Evolutionary conservation across 2,888 invertebrate genomes (phyloP), one percentile per base, ranked within the genome.

Genomic region (Coelopa pilipes): DNA sequence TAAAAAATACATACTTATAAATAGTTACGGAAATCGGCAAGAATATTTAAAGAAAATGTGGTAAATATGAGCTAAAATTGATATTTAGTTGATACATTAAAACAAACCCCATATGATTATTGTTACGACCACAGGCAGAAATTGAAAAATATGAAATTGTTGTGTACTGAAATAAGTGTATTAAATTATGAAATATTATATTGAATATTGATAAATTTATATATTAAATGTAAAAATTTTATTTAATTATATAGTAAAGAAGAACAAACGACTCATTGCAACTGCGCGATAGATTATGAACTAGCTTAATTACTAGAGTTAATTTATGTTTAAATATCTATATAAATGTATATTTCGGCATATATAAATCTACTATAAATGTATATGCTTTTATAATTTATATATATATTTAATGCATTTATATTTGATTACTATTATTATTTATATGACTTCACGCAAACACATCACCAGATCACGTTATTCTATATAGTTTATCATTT

Each of bases 1-100:
- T 70, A 69, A 53, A 65, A 77, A 66, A 71, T 34, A 34, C 69
- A 75, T 74, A 76, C 70, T 60, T 49, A 76, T 47, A 19, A 17
- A 75, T 47, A 63, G 24, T 67, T 47, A 21, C 71, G 73, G 77
- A 80, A 76, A 19, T 17, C 59, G 12, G 17, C n/a, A 53, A 4
- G 4, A 53, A 53, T 53, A 15, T 53, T 15, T 53, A 15, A 53
- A 53, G n/a, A 53, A 53, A 53, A 53, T 7, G 3, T n/a, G 3
- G 10, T 46, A 63, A 24, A 53, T 67, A 53, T 67, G 62, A 9
- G 9, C 34, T n/a, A 34, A 53, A 9, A 57, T n/a, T 57, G 57
- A 17, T n/a, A 57, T 17, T 12, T 65, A 65, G 34, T 53, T 53
- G 53, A 4, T 53, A 53, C 10, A 49, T 53, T 3, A 53, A 53